Evolutionary conservation across 2,888 invertebrate genomes (phyloP).

Genomic region (Artemia sinica): DNA sequence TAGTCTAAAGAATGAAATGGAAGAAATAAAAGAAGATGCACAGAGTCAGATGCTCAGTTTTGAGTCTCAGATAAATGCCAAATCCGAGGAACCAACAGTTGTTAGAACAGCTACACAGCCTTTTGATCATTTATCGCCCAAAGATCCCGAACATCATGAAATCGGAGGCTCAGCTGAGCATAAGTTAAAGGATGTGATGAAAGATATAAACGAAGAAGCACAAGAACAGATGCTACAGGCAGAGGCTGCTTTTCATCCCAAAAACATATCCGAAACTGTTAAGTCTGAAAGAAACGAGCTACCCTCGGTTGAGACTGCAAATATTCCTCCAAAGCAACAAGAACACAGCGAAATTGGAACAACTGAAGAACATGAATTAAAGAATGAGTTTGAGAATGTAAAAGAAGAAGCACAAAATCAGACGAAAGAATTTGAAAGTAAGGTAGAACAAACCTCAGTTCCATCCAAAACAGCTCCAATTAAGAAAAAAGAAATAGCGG

Average conservation of each 20-base stretch:
- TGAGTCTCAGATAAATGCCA: no score
- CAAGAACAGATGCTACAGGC: neutral
- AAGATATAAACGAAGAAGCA: constrained; percentile 1
- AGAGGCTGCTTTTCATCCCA: neutral
- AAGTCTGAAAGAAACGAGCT: neutral
- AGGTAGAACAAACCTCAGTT: no score
- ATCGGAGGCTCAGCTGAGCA: neutral
- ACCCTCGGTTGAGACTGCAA: neutral
- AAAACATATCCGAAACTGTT: neutral
- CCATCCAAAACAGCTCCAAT: no score
- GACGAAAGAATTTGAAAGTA: neutral
- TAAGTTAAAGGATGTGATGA: neutral
- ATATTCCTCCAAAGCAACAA: neutral
- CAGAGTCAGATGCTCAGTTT: no score
- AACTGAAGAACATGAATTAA: neutral
- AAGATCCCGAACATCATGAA: neutral
- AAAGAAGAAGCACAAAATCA: neutral
- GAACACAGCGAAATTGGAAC: constrained; percentile 6
- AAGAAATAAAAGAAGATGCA: no score
- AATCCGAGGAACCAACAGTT: no score
- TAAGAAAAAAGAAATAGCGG: no score
- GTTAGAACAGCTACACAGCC: no score
- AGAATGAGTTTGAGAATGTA: neutral
- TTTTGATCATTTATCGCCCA: neutral
- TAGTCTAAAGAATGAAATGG: no score